phyloP scores from a whole-genome alignment of 1,140 invertebrate species.

The Pemphigus obesinymphae region DNA sequence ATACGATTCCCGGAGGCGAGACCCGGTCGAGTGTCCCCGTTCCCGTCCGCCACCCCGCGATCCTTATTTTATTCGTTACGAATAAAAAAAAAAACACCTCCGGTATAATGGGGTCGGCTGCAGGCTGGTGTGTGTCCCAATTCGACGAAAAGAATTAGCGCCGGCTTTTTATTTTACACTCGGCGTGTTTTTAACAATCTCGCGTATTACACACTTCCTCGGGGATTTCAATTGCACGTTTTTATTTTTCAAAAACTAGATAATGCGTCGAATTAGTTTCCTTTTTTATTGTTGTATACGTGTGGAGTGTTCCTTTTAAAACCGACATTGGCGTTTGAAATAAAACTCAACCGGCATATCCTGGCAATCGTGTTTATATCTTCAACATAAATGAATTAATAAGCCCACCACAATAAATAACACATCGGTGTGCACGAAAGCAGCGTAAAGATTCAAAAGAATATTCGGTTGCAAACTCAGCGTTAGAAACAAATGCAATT shows the following conservation, averaged over 20 bases:
- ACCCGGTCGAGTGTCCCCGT: background rate
- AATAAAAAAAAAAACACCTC: background rate
- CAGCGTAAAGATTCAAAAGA: too few relatives aligned
- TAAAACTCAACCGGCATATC: background rate
- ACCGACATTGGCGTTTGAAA: too few relatives aligned
- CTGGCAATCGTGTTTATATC: too few relatives aligned
- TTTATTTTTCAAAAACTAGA: background rate
- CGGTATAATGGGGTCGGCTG: background rate
- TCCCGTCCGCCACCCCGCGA: too few relatives aligned
- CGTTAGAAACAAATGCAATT: too few relatives aligned
- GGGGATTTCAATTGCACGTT: background rate
- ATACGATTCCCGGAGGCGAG: background rate
- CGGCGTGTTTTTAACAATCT: background rate
- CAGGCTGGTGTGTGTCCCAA: background rate
- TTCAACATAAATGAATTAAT: too few relatives aligned
- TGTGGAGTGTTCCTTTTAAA: background rate
- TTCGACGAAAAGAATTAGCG: slow-evolving; percentile 5
- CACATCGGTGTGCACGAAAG: too few relatives aligned
- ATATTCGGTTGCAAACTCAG: too few relatives aligned
- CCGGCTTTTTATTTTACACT: background rate
- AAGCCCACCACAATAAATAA: too few relatives aligned
- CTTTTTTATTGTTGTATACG: background rate
- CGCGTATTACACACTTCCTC: background rate
- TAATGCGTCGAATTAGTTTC: background rate
- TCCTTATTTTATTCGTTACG: background rate